These are phyloP conservation scores for Vannuccia rotundouncinata DNA, from an alignment of 2,888 invertebrate species.

Conservation along the genomic window DNA sequence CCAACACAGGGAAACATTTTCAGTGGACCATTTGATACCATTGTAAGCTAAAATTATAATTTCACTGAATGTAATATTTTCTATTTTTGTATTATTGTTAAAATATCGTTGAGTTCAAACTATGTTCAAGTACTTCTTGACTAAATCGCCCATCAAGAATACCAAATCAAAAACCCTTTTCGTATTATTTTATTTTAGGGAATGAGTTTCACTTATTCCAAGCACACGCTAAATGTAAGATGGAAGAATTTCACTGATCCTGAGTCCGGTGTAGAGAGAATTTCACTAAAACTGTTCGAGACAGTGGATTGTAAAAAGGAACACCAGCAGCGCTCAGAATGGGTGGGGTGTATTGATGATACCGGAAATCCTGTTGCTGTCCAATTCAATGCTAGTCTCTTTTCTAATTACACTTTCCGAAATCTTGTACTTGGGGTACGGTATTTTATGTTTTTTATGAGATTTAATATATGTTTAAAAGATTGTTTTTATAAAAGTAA, in stretches of 20 bases:
- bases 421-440: not conserved
- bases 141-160: too few relatives aligned
- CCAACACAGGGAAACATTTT: constrained; percentile 42
- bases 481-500: too few relatives aligned
- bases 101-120: too few relatives aligned
- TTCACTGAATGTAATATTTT: too few relatives aligned
- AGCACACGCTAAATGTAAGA: not conserved
- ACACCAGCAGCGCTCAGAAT: not conserved
- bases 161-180: too few relatives aligned
- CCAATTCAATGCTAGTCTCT: not conserved
- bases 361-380: not conserved
- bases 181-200: not conserved
- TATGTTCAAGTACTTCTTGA: too few relatives aligned
- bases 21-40: constrained; percentile 43
- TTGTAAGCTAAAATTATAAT: constrained; percentile 41
- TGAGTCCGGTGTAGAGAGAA: not conserved
- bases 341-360: not conserved
- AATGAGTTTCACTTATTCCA: not conserved
- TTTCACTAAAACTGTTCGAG: not conserved
- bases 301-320: not conserved
- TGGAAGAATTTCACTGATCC: constrained; percentile 27
- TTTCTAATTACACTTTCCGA: not conserved
- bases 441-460: too few relatives aligned
- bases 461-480: too few relatives aligned
- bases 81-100: too few relatives aligned